These are phyloP conservation scores for Oxytorus armatus DNA, from an alignment of 2,888 invertebrate species.

Conservation along the genomic window DNA sequence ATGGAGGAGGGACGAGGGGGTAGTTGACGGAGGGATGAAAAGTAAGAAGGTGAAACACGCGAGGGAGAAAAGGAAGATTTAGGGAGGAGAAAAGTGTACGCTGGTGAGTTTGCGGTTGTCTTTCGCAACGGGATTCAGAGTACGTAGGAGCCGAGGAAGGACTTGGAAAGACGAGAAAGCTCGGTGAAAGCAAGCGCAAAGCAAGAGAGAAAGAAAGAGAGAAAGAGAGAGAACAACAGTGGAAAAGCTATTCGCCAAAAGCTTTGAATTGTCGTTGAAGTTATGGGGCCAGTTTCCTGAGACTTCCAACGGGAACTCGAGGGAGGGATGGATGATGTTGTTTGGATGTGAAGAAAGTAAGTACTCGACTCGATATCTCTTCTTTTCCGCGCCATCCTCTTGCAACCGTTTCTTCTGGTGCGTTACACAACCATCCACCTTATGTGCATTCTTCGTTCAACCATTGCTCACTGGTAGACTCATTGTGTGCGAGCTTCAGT, in stretches of 20 bases:
- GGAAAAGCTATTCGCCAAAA: conserved; percentile 18
- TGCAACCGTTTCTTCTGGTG: no score
- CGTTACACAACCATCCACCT: no score
- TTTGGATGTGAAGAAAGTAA: no score
- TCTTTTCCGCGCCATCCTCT: no score
- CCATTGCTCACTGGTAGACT: no score
- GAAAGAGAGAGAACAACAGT: conserved; percentile 46
- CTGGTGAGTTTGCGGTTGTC: conserved; percentile 48
- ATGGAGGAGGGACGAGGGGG: background rate
- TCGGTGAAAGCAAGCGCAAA: conserved; percentile 16
- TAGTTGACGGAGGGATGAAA: conserved; percentile 31
- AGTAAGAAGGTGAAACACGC: conserved; percentile 21
- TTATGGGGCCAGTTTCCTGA: no score
- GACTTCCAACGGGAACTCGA: no score
- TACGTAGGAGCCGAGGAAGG: conserved; percentile 7
- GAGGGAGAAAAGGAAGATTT: background rate
- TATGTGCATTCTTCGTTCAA: no score
- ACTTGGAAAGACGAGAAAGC: conserved; percentile 39
- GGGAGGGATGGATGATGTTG: background rate
- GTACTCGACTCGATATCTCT: no score
- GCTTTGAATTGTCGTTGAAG: conserved; percentile 54
- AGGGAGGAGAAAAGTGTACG: conserved; percentile 14
- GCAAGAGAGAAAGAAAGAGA: conserved; percentile 19
- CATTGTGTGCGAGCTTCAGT: no score
- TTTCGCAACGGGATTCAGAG: conserved; percentile 6